phyloP scores from a whole-genome alignment of 2,888 invertebrate species.

The Netelia fuscicornis region DNA sequence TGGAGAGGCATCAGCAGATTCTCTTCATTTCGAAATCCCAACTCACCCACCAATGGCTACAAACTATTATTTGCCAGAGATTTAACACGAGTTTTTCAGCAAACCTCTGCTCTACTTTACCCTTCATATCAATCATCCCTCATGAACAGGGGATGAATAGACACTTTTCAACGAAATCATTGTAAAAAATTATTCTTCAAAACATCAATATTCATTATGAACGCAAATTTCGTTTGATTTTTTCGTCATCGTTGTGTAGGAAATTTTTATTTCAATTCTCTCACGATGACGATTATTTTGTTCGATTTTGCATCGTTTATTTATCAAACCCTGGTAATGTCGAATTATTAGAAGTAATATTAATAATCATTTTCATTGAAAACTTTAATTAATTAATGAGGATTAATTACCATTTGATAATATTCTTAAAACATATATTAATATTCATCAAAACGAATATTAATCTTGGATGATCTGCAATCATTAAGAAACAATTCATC shows the following conservation, averaged over 20 bases:
- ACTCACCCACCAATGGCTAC: slow-evolving; percentile 19
- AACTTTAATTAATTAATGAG: too few relatives aligned
- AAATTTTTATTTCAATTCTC: too few relatives aligned
- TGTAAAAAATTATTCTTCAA: too few relatives aligned
- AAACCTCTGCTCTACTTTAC: background rate
- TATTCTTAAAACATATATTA: background rate
- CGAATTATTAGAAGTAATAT: too few relatives aligned
- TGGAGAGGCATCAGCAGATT: slow-evolving; percentile 73
- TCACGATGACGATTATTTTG: too few relatives aligned
- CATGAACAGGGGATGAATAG: background rate
- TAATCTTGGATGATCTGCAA: background rate
- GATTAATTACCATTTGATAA: background rate
- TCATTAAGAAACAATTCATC: background rate
- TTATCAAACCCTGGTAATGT: too few relatives aligned
- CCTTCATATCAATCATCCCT: slow-evolving; percentile 17
- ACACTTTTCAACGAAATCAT: too few relatives aligned
- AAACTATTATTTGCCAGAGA: slow-evolving; percentile 69
- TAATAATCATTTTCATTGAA: too few relatives aligned
- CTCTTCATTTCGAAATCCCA: slow-evolving; percentile 74
- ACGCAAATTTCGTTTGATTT: too few relatives aligned
- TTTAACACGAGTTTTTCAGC: slow-evolving; percentile 57
- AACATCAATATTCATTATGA: too few relatives aligned
- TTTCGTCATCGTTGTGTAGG: too few relatives aligned
- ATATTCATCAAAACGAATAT: background rate
- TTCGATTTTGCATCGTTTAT: too few relatives aligned